Conservation (phyloP, 2,888 invertebrate species). For the Bedellia somnulentella region DNA sequence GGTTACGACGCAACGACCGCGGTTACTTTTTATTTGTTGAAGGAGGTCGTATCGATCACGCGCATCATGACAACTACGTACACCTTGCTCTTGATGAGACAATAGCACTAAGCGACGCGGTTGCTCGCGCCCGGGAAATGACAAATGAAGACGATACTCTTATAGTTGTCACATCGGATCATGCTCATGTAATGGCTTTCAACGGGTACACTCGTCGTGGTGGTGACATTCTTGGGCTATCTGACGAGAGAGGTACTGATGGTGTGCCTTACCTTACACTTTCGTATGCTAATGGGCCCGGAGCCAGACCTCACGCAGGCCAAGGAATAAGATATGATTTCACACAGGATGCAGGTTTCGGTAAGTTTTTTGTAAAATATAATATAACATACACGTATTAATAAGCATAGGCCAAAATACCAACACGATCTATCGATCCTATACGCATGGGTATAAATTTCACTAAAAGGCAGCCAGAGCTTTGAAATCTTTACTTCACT, state of each 20-base stretch:
- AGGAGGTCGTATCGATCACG: conserved; percentile 68
- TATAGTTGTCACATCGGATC: conserved; percentile 77
- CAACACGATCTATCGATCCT: too few species aligned
- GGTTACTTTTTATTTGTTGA: conserved; percentile 83
- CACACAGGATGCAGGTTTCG: neutral
- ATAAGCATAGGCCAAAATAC: too few species aligned
- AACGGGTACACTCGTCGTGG: conserved; percentile 67
- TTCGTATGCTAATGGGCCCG: conserved; percentile 64
- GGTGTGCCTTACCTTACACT: conserved; percentile 55
- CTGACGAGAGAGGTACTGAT: conserved; percentile 28
- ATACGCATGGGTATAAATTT: too few species aligned
- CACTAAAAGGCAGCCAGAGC: too few species aligned
- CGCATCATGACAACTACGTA: conserved; percentile 64
- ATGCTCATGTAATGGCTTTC: conserved; percentile 70
- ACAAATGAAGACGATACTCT: conserved; percentile 67
- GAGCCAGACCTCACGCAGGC: conserved; percentile 22
- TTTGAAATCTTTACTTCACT: too few species aligned
- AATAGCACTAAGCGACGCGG: conserved; percentile 64
- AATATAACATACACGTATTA: too few species aligned
- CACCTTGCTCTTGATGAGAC: conserved; percentile 68
- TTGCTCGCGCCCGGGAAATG: conserved; percentile 47
- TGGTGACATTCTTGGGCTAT: conserved; percentile 20
- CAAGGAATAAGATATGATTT: neutral
- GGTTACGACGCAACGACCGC: conserved; percentile 62
- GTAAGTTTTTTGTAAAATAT: too few species aligned